Evolutionary conservation across 2,113 vertebrate species (phyloP).

Genomic region (Rhea pennata): DNA sequence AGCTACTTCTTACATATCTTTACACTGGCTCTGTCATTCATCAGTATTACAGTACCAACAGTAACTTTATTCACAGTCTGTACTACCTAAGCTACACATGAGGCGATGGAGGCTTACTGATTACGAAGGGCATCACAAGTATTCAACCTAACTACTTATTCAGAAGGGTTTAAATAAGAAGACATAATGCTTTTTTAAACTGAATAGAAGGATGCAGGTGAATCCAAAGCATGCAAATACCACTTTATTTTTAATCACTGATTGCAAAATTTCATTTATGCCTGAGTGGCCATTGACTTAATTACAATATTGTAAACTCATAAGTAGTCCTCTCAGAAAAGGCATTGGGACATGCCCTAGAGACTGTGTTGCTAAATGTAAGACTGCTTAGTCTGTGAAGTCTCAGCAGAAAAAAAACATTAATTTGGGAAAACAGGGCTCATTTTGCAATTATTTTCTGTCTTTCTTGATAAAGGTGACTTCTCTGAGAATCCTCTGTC

Average conservation of each 20-base stretch:
- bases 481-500: slow-evolving; percentile 13
- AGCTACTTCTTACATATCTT: not conserved
- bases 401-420: not conserved
- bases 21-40: not conserved
- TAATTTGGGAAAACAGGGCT: slow-evolving; percentile 37
- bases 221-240: not conserved
- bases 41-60: not conserved
- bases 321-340: slow-evolving; percentile 33
- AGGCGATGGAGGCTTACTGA: not conserved
- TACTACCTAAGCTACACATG: not conserved
- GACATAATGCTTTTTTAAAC: not conserved
- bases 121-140: not conserved
- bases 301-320: slow-evolving; percentile 18
- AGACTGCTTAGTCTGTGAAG: not conserved
- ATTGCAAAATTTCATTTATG: not conserved
- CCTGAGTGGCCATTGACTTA: slow-evolving; percentile 23
- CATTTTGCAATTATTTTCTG: slow-evolving; percentile 47
- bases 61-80: not conserved
- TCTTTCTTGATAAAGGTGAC: slow-evolving; percentile 42
- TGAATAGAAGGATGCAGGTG: not conserved
- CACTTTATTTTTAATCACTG: slow-evolving; percentile 6
- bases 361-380: slow-evolving; percentile 5
- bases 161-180: not conserved
- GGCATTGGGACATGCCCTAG: not conserved
- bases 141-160: not conserved